Base-by-base conservation (phyloP, 2,797 vertebrate genomes). In the Mastacembelus armatus region DNA sequence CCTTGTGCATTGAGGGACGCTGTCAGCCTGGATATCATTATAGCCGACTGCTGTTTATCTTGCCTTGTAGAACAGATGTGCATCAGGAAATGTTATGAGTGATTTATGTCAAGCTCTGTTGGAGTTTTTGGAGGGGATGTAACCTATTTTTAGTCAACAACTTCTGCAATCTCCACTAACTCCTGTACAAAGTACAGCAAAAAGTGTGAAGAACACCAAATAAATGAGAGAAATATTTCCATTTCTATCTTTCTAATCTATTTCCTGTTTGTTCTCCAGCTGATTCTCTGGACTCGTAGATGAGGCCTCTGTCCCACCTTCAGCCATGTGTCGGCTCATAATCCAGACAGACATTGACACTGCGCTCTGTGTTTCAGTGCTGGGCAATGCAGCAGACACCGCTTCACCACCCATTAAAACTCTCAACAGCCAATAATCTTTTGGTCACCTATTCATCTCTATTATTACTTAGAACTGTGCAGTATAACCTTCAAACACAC, bases 201-300 rank as follows among this genome's bases (percentile, higher is more conserved):
- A n/a, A n/a, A n/a, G n/a, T n/a, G n/a, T n/a, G n/a, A n/a, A 38
- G 10, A 43, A 9, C 22, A 36, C n/a, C 16, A 0, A 24, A 32
- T 3, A 14, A 40, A 38, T 21, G 11, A 26, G 0, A 5, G 14
- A 27, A 19, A 45, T 45, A 24, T 60, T 55, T 51, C 0, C 11
- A 8, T 16, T 19, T 55, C 8, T 48, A 1, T 52, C 15, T 40
- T 21, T 26, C 10, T 38, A 7, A 56, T 63, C 22, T 73, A 24
- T 77, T 19, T 77, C 19, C 21, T 11, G 0, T 52, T 38, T 45
- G 2, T 48, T 33, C 50, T 64, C 21, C 81, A 94, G 93, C 73
- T 60, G 90, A 92, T 19, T 89, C 91, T 54, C 60, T 93, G 80
- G 93, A 93, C 64, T 94, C 91, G 0, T 94, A 94, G 85, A 85